Conservation (phyloP, 2,888 invertebrate species). For the Nebria salina region DNA sequence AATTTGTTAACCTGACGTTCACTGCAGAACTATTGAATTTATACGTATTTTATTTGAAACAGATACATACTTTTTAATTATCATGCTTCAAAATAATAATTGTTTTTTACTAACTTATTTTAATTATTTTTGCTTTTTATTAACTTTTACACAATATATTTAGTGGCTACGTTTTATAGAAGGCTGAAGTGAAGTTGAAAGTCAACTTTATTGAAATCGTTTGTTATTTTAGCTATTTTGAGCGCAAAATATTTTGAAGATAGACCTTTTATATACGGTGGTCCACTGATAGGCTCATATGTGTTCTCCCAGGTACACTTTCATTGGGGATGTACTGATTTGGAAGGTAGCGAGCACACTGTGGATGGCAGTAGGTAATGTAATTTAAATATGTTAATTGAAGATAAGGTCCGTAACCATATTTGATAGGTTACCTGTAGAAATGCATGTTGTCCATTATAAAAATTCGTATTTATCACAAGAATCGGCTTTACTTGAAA, state of each 20-base stretch:
- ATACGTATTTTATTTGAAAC: not conserved
- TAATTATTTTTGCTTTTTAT: too few species aligned
- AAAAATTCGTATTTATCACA: constrained; percentile 70
- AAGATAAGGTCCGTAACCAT: not conserved
- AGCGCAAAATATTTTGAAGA: constrained; percentile 72
- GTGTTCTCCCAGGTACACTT: constrained; percentile 75
- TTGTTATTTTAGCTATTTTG: constrained; percentile 64
- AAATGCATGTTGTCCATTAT: constrained; percentile 72
- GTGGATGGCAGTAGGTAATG: constrained; percentile 64
- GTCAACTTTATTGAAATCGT: not conserved
- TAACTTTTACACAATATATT: too few species aligned
- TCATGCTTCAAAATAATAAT: too few species aligned
- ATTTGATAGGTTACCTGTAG: constrained; percentile 64
- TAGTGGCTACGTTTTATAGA: too few species aligned
- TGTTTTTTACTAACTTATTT: too few species aligned
- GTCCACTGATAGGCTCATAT: constrained; percentile 70
- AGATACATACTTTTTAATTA: not conserved
- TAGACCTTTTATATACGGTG: constrained; percentile 69
- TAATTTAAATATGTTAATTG: not conserved
- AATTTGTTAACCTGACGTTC: constrained; percentile 49
- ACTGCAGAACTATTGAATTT: not conserved
- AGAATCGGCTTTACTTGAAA: constrained; percentile 68
- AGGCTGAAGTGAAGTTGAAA: too few species aligned
- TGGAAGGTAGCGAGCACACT: constrained; percentile 73
- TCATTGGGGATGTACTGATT: constrained; percentile 73